Base-by-base conservation (phyloP, 30 jellyfish, hydroid and myxozoan species). In the Turritopsis rubra region DNA sequence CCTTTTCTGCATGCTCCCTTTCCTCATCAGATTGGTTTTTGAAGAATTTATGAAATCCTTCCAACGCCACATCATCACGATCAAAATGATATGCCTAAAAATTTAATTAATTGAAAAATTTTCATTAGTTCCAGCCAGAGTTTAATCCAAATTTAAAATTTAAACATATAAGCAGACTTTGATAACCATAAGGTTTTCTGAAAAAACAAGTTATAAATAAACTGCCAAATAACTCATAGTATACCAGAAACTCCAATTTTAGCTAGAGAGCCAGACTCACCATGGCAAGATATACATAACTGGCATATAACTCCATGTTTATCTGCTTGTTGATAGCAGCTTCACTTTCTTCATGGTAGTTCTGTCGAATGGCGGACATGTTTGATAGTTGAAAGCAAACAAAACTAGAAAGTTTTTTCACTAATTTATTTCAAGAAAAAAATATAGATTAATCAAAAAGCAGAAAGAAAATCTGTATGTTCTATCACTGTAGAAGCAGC, bases 281-380 rank as follows among this genome's bases (percentile, higher is more conserved):
- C 98, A 92, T 92, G 23, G 96, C 71, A 82, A 66, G 60, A 82
- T 92, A 92, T n/a, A 84, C 96, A 81, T 92, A 92, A 89, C 96
- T 83, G 76, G 98, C 98, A 70, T 87, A 88, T 81, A 92, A 85
- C 75, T 92, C 98, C 86, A 87, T 71, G 91, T 92, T 92, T 72
- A 92, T 88, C 84, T 92, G 98, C 96, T 83, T 92, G 96, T 92
- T 92, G 70, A 92, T 85, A 86, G 91, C 91, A 82, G 98, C 98
- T 84, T 92, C 98, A 66, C 98, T 78, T 25, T 87, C 93, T 72
- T 87, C 96, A 81, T 87, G 95, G 87, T 81, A 92, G 89, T 92
- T 92, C 80, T 92, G 98, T 26, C 98, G 92, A 8, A 83, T 84
- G 21, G 20, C 91, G 16, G 96, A 87, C 96, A 91, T 86, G 71